Evolutionary conservation across 2,797 vertebrate species (phyloP), one percentile per base, ranked within the genome.

Genomic region (Pelodytes ibericus): DNA sequence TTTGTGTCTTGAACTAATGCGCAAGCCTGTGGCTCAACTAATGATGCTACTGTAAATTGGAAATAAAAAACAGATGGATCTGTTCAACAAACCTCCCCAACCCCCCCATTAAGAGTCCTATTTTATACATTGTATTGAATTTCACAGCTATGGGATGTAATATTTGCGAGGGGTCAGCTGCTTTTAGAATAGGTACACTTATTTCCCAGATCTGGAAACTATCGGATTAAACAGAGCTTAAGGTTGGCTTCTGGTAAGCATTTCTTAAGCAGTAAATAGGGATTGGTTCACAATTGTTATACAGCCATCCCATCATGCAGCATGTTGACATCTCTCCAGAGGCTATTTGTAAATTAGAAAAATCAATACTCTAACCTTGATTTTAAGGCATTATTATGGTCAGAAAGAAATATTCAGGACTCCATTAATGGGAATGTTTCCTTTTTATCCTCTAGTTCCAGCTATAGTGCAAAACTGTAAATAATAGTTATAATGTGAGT

Each of bases 21-120:
- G 51, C 44, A 63, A 63, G 60, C 6, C 62, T 44, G 44, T 60
- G 62, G 74, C 74, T 76, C 70, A 75, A 76, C 44, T 76, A 76
- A 75, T 76, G 74, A 76, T 70, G 74, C 74, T 76, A 76, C 74
- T 67, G 74, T 76, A 76, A 25, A 60, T 26, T 60, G 25, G 53
- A 75, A 76, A 76, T 76, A 67, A 76, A 62, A 76, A 76, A 59
- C 74, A 76, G 57, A 76, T 70, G 74, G 69, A 30, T 66, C 47
- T 44, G 47, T 24, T 56, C 44, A 70, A 44, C 25, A 62, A 39
- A 76, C 26, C 58, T 13, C 27, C 24, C 58, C 25, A 62, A 39
- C 70, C 26, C 58, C 26, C 27, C 24, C 58, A 60, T 60, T 69
- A 76, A 70, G 51, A 33, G 47, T 18, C 58, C 39, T 76, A 76